Conservation (phyloP, 2,888 invertebrate genomes). For the Horisme vitalbata region DNA sequence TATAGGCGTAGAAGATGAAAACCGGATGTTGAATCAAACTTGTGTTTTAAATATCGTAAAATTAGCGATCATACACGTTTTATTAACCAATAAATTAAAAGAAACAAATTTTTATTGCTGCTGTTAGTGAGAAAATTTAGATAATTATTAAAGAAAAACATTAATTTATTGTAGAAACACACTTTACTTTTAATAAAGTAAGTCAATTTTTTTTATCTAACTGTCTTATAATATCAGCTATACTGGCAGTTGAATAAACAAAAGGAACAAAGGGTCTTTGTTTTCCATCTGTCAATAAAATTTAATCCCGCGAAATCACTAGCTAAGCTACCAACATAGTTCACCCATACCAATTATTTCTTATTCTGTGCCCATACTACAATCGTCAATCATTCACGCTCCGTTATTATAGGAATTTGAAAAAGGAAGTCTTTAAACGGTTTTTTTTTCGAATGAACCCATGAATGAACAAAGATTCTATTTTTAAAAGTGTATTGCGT, state of each 20-base stretch:
- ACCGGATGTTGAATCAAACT: conserved; percentile 28
- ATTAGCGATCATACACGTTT: conserved; percentile 10
- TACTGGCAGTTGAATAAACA: conserved; percentile 1
- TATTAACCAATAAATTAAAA: not conserved
- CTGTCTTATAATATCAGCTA: not conserved
- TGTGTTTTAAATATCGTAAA: conserved; percentile 15
- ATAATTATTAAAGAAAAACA: too few relatives aligned
- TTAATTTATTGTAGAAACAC: too few relatives aligned
- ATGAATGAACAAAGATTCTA: conserved; percentile 66
- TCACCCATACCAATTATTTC: conserved; percentile 1
- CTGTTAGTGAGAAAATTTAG: not conserved
- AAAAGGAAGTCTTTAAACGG: conserved; percentile 41
- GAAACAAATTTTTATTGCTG: conserved; percentile 5
- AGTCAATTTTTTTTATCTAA: not conserved
- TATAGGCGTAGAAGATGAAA: conserved; percentile 25
- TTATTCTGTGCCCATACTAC: conserved; percentile 9
- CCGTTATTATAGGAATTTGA: conserved; percentile 33
- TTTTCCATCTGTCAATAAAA: conserved; percentile 30
- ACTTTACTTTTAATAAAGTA: not conserved
- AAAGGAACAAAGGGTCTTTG: conserved; percentile 29
- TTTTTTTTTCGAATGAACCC: conserved; percentile 40
- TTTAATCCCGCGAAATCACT: conserved; percentile 27
- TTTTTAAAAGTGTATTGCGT: conserved; percentile 70
- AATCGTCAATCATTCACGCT: conserved; percentile 26
- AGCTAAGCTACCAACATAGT: conserved; percentile 33